Base-by-base conservation (phyloP, 2,113 vertebrate species). In the Heloderma charlesbogerti region DNA sequence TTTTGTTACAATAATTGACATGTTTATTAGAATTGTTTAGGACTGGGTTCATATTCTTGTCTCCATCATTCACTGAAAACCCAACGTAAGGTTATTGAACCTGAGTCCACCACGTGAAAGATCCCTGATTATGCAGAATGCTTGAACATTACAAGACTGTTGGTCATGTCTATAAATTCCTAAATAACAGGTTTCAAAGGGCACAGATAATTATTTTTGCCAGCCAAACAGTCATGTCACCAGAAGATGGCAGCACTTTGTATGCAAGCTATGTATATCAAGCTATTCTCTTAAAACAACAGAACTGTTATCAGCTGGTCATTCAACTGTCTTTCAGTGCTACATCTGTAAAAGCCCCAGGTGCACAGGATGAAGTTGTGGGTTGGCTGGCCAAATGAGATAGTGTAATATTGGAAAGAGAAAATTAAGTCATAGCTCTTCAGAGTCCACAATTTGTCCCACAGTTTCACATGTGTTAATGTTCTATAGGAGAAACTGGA, bases 201-300 rank as follows among this genome's bases (percentile, higher is more conserved):
- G 0, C 63, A 54, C 25, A 12, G 22, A 37, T 29, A 1, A 20
- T 40, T 40, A 25, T 43, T 51, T 85, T 45, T 88, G 87, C 71
- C 43, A 82, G 60, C 89, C n/a, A 79, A 75, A 3, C 0, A 88
- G 20, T 60, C 13, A 18, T 71, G 57, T 4, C 88, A 71, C 94
- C 96, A 20, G 92, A 27, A 95, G 95, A 94, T 94, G 96, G 96
- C 95, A 96, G 95, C 90, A 94, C 94, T 25, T 78, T 67, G 85
- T 89, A 84, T 37, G 66, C 18, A 79, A 90, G n/a, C 77, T 1
- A 7, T 92, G 20, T 54, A 84, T 75, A 34, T 29, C 34, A 3
- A 1, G 71, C 13, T 87, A 43, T 83, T 29, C 60, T 25, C 60
- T 74, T 6, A 2, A 15, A 45, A 7, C 20, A 34, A 75, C 1